A percentile compares a stretch with the other conserved stretches of the same genome.
Evolutionary conservation across 1,140 invertebrate species (phyloP).

Genomic region (Asbolus verrucosus): DNA sequence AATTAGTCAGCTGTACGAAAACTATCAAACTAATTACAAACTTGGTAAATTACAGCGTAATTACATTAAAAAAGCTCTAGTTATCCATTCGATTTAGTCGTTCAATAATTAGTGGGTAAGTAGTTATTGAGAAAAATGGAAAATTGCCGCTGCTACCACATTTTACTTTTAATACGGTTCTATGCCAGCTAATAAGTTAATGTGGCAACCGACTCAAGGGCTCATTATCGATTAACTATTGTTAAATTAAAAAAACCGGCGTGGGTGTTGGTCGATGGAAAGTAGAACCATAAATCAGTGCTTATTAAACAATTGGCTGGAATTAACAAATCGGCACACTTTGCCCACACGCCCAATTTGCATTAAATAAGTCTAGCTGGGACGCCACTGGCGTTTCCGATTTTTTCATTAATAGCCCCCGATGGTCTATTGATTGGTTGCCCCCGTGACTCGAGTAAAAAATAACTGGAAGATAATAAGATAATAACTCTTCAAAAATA

Average conservation of each 20-base stretch:
- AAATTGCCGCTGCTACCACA: conserved; percentile 1
- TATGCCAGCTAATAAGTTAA: not conserved
- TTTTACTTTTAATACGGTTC: not conserved
- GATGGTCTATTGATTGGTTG: too few relatives aligned
- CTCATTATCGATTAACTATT: conserved; percentile 1
- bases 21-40: conserved; percentile 5
- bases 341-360: too few relatives aligned
- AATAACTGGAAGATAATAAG: too few relatives aligned
- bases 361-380: too few relatives aligned
- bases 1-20: not conserved
- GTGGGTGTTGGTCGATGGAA: not conserved
- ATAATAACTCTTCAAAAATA: too few relatives aligned
- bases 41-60: not conserved
- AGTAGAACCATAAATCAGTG: not conserved
- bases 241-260: not conserved
- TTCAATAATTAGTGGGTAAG: conserved; percentile 3
- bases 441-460: too few relatives aligned
- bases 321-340: not conserved
- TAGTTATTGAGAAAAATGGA: not conserved
- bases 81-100: not conserved
- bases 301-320: not conserved
- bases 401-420: too few relatives aligned
- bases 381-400: too few relatives aligned
- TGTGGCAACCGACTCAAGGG: not conserved
- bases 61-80: conserved; percentile 7